Conservation (phyloP, 1,140 invertebrate genomes). For the Parasteatoda tepidariorum region DNA sequence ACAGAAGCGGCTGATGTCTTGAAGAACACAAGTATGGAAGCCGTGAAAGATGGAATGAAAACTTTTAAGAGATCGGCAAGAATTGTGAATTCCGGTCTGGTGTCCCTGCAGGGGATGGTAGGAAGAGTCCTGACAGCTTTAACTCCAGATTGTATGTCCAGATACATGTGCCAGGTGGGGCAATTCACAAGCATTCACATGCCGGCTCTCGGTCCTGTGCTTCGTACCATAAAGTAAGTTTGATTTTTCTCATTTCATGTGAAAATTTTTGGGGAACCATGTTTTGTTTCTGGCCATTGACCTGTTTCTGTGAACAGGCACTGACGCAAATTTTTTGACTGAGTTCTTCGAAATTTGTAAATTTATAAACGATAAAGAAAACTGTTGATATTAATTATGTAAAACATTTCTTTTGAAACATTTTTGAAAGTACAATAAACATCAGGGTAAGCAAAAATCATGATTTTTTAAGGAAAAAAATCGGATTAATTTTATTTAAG, state of each 20-base stretch:
- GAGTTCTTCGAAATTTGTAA: too few relatives aligned
- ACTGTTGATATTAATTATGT: too few relatives aligned
- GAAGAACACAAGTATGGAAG: constrained; percentile 23
- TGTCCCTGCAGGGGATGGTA: background rate
- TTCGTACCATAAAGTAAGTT: constrained; percentile 39
- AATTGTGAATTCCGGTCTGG: background rate
- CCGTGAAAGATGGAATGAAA: background rate
- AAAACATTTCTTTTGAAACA: too few relatives aligned
- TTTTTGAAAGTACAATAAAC: too few relatives aligned
- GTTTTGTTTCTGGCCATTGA: too few relatives aligned
- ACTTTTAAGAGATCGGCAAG: constrained; percentile 8
- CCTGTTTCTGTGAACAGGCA: background rate
- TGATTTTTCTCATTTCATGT: background rate
- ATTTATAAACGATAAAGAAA: too few relatives aligned
- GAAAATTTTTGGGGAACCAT: too few relatives aligned
- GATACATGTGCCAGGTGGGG: constrained; percentile 31
- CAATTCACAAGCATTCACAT: constrained; percentile 34
- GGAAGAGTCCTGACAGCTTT: background rate
- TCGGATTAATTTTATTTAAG: too few relatives aligned
- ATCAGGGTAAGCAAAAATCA: too few relatives aligned
- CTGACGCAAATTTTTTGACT: too few relatives aligned
- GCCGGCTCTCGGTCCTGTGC: constrained; percentile 13
- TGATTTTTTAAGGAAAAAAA: too few relatives aligned
- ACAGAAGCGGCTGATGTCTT: constrained; percentile 41
- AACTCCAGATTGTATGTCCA: constrained; percentile 33